Percentiles rank a stretch among this genome's conserved stretches.
phyloP scores from a whole-genome alignment of 2,888 invertebrate genomes.

The Amphipoea lucens region DNA sequence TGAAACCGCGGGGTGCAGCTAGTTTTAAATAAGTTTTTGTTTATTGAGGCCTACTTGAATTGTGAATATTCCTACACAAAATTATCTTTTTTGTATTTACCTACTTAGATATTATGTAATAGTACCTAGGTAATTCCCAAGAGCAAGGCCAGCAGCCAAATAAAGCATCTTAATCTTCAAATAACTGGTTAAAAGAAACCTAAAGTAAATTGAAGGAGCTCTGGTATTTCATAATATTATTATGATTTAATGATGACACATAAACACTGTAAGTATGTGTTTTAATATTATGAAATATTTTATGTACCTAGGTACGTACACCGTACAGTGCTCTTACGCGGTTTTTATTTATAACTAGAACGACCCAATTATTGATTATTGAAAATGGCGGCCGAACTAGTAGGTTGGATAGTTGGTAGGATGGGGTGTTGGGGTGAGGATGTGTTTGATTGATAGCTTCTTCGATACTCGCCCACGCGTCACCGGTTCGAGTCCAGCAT shows the following conservation, averaged over 20 bases:
- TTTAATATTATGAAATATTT: constrained; percentile 30
- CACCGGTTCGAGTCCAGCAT: background rate
- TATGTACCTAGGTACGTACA: background rate
- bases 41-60: background rate
- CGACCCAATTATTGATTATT: constrained; percentile 9
- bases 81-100: constrained; percentile 16
- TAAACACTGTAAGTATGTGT: constrained; percentile 8
- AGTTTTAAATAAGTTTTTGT: constrained; percentile 7
- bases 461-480: background rate
- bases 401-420: background rate
- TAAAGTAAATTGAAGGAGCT: constrained; percentile 16
- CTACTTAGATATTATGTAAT: constrained; percentile 17
- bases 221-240: constrained; percentile 29
- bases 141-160: background rate
- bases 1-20: too few species aligned
- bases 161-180: constrained; percentile 3
- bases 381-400: background rate
- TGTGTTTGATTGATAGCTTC: background rate
- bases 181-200: constrained; percentile 18
- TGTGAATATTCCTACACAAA: constrained; percentile 1
- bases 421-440: background rate
- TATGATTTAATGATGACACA: constrained; percentile 25
- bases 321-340: background rate
- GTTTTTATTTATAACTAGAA: constrained; percentile 17
- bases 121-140: constrained; percentile 7